Percentiles rank a stretch among this genome's conserved stretches.
Evolutionary conservation across 2,113 vertebrate species (phyloP).

Genomic region (Calonectris borealis): DNA sequence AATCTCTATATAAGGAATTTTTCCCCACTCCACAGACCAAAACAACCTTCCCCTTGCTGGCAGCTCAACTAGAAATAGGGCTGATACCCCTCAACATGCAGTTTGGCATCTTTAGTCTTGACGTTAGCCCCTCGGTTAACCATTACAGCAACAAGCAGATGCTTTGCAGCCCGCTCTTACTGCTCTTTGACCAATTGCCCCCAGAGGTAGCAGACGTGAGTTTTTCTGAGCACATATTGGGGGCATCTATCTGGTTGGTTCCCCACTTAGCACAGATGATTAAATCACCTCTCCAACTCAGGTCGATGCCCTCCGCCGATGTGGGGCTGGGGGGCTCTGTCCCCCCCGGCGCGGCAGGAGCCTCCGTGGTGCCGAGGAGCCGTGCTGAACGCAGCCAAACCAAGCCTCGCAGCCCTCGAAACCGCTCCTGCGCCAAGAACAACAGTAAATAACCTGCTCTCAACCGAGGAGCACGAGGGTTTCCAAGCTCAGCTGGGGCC

Average conservation of each 20-base stretch:
- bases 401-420: not conserved
- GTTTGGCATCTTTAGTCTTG: not conserved
- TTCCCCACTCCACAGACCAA: not conserved
- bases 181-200: not conserved
- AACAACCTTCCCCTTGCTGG: not conserved
- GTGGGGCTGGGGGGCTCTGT: not conserved
- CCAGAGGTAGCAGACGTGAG: rapidly evolving
- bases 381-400: not conserved
- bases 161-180: not conserved
- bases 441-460: constrained; percentile 70
- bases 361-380: not conserved
- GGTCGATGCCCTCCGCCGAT: not conserved
- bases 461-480: constrained; percentile 1
- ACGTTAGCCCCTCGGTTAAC: not conserved
- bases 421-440: constrained; percentile 10
- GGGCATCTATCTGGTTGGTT: not conserved
- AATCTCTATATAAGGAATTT: constrained; percentile 10
- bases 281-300: not conserved
- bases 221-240: not conserved
- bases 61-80: not conserved
- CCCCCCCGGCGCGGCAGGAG: not conserved
- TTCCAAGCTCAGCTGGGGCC: constrained; percentile 55
- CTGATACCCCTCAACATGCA: not conserved
- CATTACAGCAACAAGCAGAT: not conserved
- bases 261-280: not conserved